A percentile compares a stretch with the other conserved stretches of the same genome.
Conservation (phyloP, 2,113 vertebrate genomes). For the Hiodon alosoides region DNA sequence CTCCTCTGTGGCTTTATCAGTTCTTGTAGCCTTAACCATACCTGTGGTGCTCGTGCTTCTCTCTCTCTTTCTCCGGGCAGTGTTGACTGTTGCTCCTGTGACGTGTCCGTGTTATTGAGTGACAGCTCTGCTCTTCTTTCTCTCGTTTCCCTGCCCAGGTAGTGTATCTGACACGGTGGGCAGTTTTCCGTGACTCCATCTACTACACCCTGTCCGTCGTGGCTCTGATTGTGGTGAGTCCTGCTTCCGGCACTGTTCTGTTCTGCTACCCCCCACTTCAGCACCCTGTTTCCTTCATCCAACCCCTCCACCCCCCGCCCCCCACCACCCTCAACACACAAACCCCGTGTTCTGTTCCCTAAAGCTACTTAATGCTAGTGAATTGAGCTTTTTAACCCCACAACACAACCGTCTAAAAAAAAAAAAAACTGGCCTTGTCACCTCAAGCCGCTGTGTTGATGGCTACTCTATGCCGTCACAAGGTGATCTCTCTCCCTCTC, state of each 20-base stretch:
- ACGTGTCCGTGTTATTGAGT: background rate
- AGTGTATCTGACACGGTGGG: constrained; percentile 75
- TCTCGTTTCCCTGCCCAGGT: constrained; percentile 57
- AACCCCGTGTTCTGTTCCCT: too few species aligned
- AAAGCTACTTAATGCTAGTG: too few species aligned
- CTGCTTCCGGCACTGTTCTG: background rate
- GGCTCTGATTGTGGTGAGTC: constrained; percentile 76
- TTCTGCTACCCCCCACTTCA: background rate
- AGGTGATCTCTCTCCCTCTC: background rate
- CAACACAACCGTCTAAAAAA: too few species aligned
- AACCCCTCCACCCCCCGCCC: background rate
- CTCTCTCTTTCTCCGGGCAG: background rate
- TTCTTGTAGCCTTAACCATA: too few species aligned
- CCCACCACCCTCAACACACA: background rate
- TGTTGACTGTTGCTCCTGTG: background rate
- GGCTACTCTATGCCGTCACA: too few species aligned
- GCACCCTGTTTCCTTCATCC: background rate
- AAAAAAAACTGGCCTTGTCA: background rate
- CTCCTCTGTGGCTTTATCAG: background rate
- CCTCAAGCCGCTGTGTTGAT: too few species aligned
- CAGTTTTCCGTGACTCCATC: constrained; percentile 77
- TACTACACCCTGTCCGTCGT: constrained; percentile 81
- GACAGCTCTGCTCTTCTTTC: background rate
- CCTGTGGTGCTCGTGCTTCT: background rate
- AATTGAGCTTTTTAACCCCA: too few species aligned